Evolutionary conservation across 2,888 invertebrate genomes (phyloP).

Genomic region (Tetragnatha montana): DNA sequence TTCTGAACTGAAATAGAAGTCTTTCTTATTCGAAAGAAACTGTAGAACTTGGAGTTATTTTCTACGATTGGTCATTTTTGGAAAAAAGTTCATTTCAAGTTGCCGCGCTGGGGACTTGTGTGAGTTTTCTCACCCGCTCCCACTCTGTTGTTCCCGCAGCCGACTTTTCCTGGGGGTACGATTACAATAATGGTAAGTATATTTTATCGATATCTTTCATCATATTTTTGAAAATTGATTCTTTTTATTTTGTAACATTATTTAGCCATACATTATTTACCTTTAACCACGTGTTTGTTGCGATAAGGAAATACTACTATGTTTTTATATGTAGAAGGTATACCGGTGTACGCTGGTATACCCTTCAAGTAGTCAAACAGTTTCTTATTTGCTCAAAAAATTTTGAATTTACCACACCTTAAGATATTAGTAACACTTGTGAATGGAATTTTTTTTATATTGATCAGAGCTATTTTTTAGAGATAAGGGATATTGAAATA

Average conservation of each 20-base stretch:
- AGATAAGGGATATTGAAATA: too few species aligned
- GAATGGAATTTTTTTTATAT: too few species aligned
- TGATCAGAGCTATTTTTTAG: too few species aligned
- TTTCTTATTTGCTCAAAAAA: too few species aligned
- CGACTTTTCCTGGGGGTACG: slow-evolving; percentile 67
- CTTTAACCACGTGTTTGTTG: too few species aligned
- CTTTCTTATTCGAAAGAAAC: not conserved
- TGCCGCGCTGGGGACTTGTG: slow-evolving; percentile 67
- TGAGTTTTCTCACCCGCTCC: slow-evolving; percentile 56
- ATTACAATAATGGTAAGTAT: slow-evolving; percentile 64
- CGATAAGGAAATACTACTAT: too few species aligned
- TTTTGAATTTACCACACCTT: too few species aligned
- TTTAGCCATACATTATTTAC: too few species aligned
- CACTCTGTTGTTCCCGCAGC: slow-evolving; percentile 59
- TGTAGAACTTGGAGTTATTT: not conserved
- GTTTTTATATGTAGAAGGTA: too few species aligned
- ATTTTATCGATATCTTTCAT: not conserved
- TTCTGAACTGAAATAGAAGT: slow-evolving; percentile 6
- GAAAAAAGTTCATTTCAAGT: slow-evolving; percentile 19
- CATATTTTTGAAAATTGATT: not conserved
- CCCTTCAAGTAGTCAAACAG: too few species aligned
- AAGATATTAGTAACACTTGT: too few species aligned
- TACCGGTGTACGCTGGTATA: too few species aligned
- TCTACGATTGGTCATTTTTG: not conserved
- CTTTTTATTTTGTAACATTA: not conserved